Evolutionary conservation across 2,797 vertebrate species (phyloP), one percentile per base, ranked within the genome.

Genomic region (Anniella stebbinsi): DNA sequence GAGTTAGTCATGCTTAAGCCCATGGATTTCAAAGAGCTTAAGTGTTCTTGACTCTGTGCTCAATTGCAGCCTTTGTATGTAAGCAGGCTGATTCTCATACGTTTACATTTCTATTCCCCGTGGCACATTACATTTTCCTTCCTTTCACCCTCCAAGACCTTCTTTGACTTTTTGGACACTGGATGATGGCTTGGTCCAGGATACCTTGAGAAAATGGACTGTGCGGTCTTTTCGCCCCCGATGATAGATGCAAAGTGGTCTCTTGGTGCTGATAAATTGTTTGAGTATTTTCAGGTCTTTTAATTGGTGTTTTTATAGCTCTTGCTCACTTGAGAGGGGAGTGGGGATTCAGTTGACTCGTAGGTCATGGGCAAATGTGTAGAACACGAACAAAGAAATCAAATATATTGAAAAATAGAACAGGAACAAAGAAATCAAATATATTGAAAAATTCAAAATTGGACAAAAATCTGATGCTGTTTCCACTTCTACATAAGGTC

Each of bases 281-380:
- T 90, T 80, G 66, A 25, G 81, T 92, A 84, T 57, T 92, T 94
- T 91, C 77, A 73, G 81, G 85, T 33, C 63, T 95, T 80, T 51
- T 93, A 92, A 92, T 76, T 89, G 73, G 75, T 84, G 77, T 69
- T 93, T 93, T 93, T 93, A 54, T 78, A 90, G 54, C 57, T 88
- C 86, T 91, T 18, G 12, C 1, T 1, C 38, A 23, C 41, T 80
- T 92, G 85, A 81, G 90, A 88, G 78, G 28, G 28, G 48, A 28
- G 30, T 33, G 41, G 28, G 30, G 63, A 48, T 15, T 88, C 87
- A 70, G 77, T 45, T 87, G 60, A 78, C 28, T 48, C 48, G 30
- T 87, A 51, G 57, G 75, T 77, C 60, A 67, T 48, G 57, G 77
- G 13, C 9, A 12, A 45, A 77, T 80, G 83, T 75, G 2, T 76